phyloP scores from a whole-genome alignment of 92 coral and sea anemone species.

The Zoanthus gigantus region DNA sequence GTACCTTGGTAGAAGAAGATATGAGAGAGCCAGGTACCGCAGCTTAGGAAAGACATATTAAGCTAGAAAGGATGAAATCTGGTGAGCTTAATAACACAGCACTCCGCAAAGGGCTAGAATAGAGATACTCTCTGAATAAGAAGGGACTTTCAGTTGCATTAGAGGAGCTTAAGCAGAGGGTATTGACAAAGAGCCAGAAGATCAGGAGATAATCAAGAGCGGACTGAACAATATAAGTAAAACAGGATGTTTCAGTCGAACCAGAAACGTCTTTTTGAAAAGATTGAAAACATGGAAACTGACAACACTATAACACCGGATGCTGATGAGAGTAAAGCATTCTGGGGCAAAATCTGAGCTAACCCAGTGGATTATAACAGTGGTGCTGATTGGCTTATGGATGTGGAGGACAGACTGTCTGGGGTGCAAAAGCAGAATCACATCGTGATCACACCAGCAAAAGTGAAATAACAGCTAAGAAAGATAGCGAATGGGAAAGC shows the following conservation, averaged over 20 bases:
- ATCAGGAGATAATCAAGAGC: slow-evolving; percentile 46
- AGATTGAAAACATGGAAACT: neutral
- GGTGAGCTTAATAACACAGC: slow-evolving; percentile 35
- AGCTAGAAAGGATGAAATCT: slow-evolving; percentile 38
- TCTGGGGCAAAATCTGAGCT: neutral
- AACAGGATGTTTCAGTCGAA: slow-evolving; percentile 53
- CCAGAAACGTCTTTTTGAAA: neutral
- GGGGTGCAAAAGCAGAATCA: neutral
- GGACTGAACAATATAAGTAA: slow-evolving; percentile 60
- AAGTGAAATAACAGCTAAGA: neutral
- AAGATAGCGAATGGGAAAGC: neutral
- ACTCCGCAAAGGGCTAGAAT: slow-evolving; percentile 39
- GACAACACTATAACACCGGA: neutral
- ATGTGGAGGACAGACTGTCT: neutral
- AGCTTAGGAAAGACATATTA: slow-evolving; percentile 59
- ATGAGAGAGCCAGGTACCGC: slow-evolving; percentile 42
- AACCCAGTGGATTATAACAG: neutral
- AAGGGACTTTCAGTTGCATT: slow-evolving; percentile 29
- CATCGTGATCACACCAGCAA: neutral
- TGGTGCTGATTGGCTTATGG: neutral
- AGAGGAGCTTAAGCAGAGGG: slow-evolving; percentile 51
- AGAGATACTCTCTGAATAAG: slow-evolving; percentile 12
- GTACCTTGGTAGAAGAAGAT: slow-evolving; percentile 62
- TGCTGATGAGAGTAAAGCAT: neutral
- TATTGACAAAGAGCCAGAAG: slow-evolving; percentile 37